Evolutionary conservation across 1,140 invertebrate species (phyloP).

Genomic region (Prorops nasuta): DNA sequence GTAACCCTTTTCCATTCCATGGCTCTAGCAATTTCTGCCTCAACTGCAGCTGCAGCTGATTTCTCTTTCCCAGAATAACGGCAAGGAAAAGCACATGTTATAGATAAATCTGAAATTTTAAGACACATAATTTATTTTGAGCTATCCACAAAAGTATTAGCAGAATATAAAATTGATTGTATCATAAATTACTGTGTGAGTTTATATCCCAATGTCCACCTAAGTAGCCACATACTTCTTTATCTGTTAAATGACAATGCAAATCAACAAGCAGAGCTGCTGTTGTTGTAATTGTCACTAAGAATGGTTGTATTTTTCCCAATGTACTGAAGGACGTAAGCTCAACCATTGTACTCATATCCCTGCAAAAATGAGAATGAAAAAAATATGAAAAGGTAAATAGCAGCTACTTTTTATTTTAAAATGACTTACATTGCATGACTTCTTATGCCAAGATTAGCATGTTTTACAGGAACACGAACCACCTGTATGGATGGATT

Average conservation of each 20-base stretch:
- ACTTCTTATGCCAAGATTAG: constrained; percentile 54
- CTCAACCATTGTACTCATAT: constrained; percentile 84
- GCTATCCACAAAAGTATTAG: not conserved
- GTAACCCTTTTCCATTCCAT: constrained; percentile 80
- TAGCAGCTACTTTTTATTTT: not conserved
- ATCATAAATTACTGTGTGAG: constrained; percentile 89
- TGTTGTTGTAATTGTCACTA: constrained; percentile 85
- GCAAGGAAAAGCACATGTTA: constrained; percentile 88
- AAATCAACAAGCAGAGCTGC: constrained; percentile 87
- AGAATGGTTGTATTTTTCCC: constrained; percentile 89
- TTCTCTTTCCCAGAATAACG: constrained; percentile 77
- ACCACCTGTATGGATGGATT: constrained; percentile 30
- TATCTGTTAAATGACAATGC: constrained; percentile 88
- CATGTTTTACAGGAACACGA: constrained; percentile 53
- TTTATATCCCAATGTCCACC: constrained; percentile 94
- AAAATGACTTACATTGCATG: constrained; percentile 46
- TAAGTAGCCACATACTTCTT: constrained; percentile 91
- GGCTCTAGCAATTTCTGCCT: constrained; percentile 76
- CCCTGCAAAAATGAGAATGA: constrained; percentile 63
- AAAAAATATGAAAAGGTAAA: constrained; percentile 3
- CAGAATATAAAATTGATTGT: constrained; percentile 38
- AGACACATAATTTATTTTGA: not conserved
- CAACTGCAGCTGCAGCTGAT: constrained; percentile 69
- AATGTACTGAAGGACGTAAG: constrained; percentile 82
- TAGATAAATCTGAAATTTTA: constrained; percentile 69